Evolutionary conservation across 2,888 invertebrate genomes (phyloP), one percentile per base, ranked within the genome.

Genomic region (Cactoblastis cactorum): DNA sequence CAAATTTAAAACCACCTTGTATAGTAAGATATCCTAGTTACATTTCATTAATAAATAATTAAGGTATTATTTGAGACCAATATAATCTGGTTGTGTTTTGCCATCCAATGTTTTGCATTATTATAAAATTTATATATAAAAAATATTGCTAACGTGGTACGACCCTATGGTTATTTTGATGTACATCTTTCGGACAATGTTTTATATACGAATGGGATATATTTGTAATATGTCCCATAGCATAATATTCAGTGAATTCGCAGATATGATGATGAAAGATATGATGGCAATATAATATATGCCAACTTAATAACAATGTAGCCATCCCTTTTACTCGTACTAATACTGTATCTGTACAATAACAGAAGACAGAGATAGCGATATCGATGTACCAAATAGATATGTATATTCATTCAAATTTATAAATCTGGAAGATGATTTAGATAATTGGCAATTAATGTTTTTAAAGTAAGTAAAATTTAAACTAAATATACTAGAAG

Each of bases 11-110:
- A 50, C 50, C 53, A 52, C 54, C 52, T 51, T 51, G 41, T 46
- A 49, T 35, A 38, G 45, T 52, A 52, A 51, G 51, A 50, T 55
- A 53, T 41, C 49, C 48, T 47, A 52, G 43, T 47, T 52, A 50
- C 38, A 51, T 55, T 49, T 53, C 22, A 49, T 39, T 48, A 32
- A 34, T 45, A 12, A 54, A 45, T 48, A 53, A 52, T 53, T 17
- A 55, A 46, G 54, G 56, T 47, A 56, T 65, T 51, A 56, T 65
- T 67, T 63, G 58, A 61, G 61, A 63, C 58, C 55, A 57, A 51
- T 57, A 51, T 53, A 58, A 66, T 61, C 63, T 55, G 79, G 76
- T 81, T 78, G 74, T 80, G 72, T 75, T 74, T 57, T 54, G 65
- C 72, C 75, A 71, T 79, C 71, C 72, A 69, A 64, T 59, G 57